Evolutionary conservation across 2,888 invertebrate genomes (phyloP).

Genomic region (Heterodera filipjevi): DNA sequence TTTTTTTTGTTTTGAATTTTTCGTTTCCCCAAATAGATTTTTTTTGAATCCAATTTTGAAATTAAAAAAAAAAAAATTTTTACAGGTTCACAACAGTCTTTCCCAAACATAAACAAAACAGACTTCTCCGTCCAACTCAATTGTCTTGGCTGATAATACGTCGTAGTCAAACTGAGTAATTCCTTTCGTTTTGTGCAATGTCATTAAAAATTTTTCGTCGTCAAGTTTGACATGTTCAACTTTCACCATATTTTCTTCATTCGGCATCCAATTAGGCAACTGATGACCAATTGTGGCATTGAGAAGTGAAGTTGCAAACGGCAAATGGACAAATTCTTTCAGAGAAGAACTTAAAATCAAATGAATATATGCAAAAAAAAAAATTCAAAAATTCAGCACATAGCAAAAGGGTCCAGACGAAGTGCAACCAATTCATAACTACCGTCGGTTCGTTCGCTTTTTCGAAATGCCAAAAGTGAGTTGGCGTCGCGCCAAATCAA

Average conservation of each 20-base stretch:
- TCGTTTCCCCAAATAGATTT: too few species aligned
- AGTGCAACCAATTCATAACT: constrained; percentile 30
- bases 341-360: not conserved
- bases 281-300: not conserved
- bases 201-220: not conserved
- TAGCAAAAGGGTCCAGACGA: constrained; percentile 13
- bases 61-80: too few species aligned
- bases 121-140: not conserved
- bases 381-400: not conserved
- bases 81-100: too few species aligned
- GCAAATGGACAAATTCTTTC: not conserved
- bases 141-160: not conserved
- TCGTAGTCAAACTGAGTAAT: not conserved
- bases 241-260: not conserved
- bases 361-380: not conserved
- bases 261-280: not conserved
- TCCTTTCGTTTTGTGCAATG: not conserved
- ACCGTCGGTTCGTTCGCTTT: not conserved
- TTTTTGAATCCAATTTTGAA: too few species aligned
- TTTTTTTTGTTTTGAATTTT: too few species aligned
- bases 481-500: not conserved
- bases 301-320: not conserved
- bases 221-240: not conserved
- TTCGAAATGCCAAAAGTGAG: not conserved
- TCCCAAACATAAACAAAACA: not conserved